Base-by-base conservation (phyloP, 2,888 invertebrate species). In the Rutpela maculata region DNA sequence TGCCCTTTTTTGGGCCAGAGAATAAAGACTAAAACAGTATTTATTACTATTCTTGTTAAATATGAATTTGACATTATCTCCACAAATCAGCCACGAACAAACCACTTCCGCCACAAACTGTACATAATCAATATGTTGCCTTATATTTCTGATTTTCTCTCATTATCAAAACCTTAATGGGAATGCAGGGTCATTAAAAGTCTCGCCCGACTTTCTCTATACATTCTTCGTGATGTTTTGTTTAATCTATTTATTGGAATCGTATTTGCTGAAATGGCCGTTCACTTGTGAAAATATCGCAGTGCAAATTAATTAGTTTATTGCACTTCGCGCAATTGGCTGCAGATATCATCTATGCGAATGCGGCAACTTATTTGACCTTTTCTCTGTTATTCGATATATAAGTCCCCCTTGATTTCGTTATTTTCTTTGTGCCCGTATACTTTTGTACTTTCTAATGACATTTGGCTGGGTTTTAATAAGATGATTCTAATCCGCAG, bases 281-380 rank as follows among this genome's bases (percentile, higher is more conserved):
- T 74, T 79, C 78, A 73, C 76, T 81, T 74, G 78, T 76, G 79
- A 76, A 76, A 81, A 43, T 78, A 78, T 79, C 72, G 57, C 43
- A 72, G 70, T 77, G 81, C 67, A 72, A 79, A 78, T 79, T 78
- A 79, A 81, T 79, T 79, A 78, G 75, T 78, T 75, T 81, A 81
- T 81, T 79, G 79, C 77, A 77, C 75, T 71, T 75, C 66, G 78
- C 69, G 78, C 76, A 76, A 80, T 79, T 76, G 74, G 63, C 15
- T 43, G 12, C 15, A 60, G 70, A 70, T 70, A 70, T 60, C 60
- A 70, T 70, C 70, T 35, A 0, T 10, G 66, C 15, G 22, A 67
- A 55, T 11, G 17, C 70, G 18, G 69, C 15, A 70, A 62, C 70
- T 69, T 57, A 69, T 69, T 70, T 60, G 70, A 70, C 70, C 70